These are phyloP conservation scores for Ditylenchus weischeri DNA, from an alignment of 2,888 invertebrate genomes.

Conservation along the genomic window DNA sequence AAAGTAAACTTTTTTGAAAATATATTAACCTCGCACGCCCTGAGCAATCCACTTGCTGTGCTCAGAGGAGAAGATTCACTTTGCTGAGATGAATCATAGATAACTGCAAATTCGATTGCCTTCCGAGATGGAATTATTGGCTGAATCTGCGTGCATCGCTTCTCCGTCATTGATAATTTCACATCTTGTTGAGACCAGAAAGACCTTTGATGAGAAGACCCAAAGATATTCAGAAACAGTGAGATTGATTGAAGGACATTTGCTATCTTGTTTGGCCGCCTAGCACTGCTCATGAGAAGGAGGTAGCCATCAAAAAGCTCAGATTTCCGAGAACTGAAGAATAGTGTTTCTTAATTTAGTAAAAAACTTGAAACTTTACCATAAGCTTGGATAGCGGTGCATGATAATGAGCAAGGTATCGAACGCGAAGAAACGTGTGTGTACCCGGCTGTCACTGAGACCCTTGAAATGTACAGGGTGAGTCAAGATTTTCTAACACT, in stretches of 20 bases:
- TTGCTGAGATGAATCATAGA: not conserved
- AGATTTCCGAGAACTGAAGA: conserved; percentile 21
- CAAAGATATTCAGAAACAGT: conserved; percentile 15
- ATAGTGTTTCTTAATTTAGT: too few species aligned
- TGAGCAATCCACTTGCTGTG: conserved; percentile 2
- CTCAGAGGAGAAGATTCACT: not conserved
- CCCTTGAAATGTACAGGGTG: too few species aligned
- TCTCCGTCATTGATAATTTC: not conserved
- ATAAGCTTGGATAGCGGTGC: conserved; percentile 13
- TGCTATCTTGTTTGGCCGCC: conserved; percentile 23
- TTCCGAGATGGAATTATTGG: not conserved
- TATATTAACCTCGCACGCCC: conserved; percentile 1
- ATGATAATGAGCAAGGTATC: conserved; percentile 23
- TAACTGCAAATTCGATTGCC: conserved; percentile 1
- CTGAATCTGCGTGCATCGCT: not conserved
- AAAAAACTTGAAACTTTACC: too few species aligned
- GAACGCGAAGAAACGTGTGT: conserved; percentile 25
- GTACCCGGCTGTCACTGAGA: conserved; percentile 22
- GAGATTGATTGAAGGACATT: conserved; percentile 19
- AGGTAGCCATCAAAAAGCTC: conserved; percentile 29
- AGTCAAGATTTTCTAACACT: too few species aligned
- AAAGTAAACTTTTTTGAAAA: not conserved
- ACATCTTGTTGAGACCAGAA: conserved; percentile 2
- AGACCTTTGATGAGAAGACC: not conserved
- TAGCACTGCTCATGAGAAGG: conserved; percentile 21